Evolutionary conservation across 2,113 vertebrate species (phyloP).

Genomic region (Geococcyx californianus): DNA sequence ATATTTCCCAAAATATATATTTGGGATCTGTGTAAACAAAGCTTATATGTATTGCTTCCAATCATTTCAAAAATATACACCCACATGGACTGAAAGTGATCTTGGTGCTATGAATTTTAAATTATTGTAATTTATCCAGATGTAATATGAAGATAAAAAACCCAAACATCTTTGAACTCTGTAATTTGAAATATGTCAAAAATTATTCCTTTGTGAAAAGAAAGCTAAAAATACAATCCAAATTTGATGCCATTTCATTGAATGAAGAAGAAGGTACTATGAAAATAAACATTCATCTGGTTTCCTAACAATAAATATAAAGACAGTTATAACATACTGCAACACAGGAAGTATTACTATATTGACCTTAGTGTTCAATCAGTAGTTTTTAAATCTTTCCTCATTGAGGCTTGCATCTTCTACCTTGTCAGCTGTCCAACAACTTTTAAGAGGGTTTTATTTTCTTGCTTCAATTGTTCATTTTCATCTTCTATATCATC

Average conservation of each 20-base stretch:
- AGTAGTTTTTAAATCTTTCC: slow-evolving; percentile 78
- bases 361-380: slow-evolving; percentile 77
- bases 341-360: slow-evolving; percentile 70
- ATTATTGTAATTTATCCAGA: slow-evolving; percentile 1
- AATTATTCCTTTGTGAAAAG: slow-evolving; percentile 38
- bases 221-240: slow-evolving; percentile 23
- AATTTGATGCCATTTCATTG: slow-evolving; percentile 53
- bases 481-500: slow-evolving; percentile 99
- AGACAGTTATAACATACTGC: slow-evolving; percentile 72
- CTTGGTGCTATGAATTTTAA: slow-evolving; percentile 36
- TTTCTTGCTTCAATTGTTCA: slow-evolving; percentile 98
- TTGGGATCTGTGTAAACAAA: slow-evolving; percentile 78
- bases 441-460: slow-evolving; percentile 98
- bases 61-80: slow-evolving; percentile 55
- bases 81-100: slow-evolving; percentile 53
- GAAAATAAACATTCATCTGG: slow-evolving; percentile 75
- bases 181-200: slow-evolving; percentile 7
- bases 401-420: slow-evolving; percentile 72
- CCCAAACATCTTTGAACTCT: not conserved
- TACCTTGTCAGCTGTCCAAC: slow-evolving; percentile 98
- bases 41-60: slow-evolving; percentile 53
- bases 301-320: slow-evolving; percentile 83
- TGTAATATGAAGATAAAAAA: slow-evolving; percentile 56
- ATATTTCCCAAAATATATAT: slow-evolving; percentile 56
- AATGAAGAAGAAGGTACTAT: slow-evolving; percentile 64